These are phyloP conservation scores for Halcyon leucocephala DNA, from an alignment of 2,797 vertebrate species.

Conservation along the genomic window DNA sequence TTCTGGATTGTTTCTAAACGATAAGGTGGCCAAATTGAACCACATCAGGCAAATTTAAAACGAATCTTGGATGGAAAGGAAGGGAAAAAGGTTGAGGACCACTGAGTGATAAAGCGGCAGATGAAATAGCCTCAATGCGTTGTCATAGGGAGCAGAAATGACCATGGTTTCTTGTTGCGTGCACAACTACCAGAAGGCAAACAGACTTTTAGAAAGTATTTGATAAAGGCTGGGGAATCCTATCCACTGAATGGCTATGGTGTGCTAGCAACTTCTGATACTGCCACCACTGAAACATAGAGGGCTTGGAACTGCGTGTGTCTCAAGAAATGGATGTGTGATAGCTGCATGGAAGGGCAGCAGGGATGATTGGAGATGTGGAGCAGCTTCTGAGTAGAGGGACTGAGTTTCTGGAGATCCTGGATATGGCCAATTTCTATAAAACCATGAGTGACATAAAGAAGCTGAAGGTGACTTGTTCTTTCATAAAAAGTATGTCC, in stretches of 20 bases:
- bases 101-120: background rate
- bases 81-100: background rate
- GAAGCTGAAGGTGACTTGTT: background rate
- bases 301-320: background rate
- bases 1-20: background rate
- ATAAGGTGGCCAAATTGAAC: background rate
- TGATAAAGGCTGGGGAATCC: background rate
- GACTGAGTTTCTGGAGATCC: background rate
- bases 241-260: background rate
- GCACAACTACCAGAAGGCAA: background rate
- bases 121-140: background rate
- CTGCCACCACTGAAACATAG: background rate
- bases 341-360: background rate
- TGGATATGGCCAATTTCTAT: background rate
- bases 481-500: background rate
- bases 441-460: background rate
- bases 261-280: background rate
- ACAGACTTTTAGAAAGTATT: background rate
- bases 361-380: fast-evolving
- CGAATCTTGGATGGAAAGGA: background rate
- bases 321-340: background rate
- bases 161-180: background rate
- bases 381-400: background rate
- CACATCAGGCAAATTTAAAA: background rate
- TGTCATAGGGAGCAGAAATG: background rate